Conservation (phyloP, 2,113 vertebrate species). For the Myotis yumanensis region DNA sequence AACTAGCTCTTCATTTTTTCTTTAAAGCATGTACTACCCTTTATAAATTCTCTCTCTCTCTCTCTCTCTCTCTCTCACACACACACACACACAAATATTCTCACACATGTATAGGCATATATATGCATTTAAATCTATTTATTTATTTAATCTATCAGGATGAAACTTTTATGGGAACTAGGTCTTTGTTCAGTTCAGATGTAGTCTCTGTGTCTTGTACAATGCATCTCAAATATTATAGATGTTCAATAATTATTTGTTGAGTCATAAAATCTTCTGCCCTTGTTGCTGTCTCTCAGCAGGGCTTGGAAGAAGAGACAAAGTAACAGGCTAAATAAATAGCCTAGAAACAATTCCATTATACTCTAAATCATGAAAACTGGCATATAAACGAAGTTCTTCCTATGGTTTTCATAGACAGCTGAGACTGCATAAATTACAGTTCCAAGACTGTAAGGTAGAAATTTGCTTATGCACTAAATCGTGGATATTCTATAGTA, state of each 20-base stretch:
- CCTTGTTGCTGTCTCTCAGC: neutral
- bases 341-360: neutral
- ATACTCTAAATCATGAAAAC: neutral
- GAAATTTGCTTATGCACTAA: neutral
- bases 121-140: neutral
- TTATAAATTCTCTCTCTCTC: neutral
- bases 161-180: neutral
- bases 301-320: neutral
- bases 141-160: constrained; percentile 13
- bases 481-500: neutral
- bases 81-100: neutral
- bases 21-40: neutral
- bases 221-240: neutral
- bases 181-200: neutral
- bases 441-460: neutral
- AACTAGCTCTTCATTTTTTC: neutral
- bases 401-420: neutral
- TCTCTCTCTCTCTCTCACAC: neutral
- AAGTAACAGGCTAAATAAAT: neutral
- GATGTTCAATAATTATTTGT: neutral
- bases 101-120: neutral
- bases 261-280: neutral
- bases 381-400: neutral
- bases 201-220: neutral
- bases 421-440: neutral